These are phyloP conservation scores for Tanytarsus gracilentus DNA, from an alignment of 2,888 invertebrate genomes.

Conservation along the genomic window DNA sequence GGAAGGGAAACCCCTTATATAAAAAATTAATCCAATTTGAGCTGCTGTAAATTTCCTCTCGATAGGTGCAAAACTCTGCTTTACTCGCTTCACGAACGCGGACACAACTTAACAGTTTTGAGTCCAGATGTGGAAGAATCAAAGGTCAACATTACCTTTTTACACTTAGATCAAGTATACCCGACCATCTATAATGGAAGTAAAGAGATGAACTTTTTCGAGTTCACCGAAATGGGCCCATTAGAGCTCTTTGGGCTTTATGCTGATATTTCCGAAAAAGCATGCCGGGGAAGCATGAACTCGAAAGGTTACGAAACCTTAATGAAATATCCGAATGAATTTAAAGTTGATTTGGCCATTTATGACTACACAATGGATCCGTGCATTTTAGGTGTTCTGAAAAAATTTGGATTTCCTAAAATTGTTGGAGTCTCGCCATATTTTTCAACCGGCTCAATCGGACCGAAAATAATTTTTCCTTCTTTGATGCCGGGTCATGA, in stretches of 20 bases:
- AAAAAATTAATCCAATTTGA: too few species aligned
- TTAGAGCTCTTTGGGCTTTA: neutral
- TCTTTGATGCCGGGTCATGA: conserved; percentile 32
- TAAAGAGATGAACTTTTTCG: conserved; percentile 13
- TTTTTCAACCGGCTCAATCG: conserved; percentile 30
- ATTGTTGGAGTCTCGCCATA: conserved; percentile 33
- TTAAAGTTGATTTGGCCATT: conserved; percentile 36
- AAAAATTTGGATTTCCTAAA: conserved; percentile 35
- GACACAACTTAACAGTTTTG: conserved; percentile 30
- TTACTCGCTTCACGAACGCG: conserved; percentile 11
- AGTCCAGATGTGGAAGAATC: conserved; percentile 29
- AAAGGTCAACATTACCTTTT: conserved; percentile 28
- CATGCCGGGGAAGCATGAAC: conserved; percentile 30
- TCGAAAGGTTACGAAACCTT: conserved; percentile 35
- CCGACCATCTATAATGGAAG: conserved; percentile 27
- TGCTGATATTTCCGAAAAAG: conserved; percentile 15
- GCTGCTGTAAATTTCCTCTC: too few species aligned
- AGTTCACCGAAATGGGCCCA: neutral
- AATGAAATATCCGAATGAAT: conserved; percentile 35
- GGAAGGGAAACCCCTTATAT: too few species aligned
- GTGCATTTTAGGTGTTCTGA: conserved; percentile 35
- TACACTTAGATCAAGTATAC: conserved; percentile 28
- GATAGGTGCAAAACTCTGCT: conserved; percentile 25
- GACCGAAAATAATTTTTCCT: conserved; percentile 31
- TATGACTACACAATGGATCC: conserved; percentile 34